Evolutionary conservation across 2,797 vertebrate species (phyloP).

Genomic region (Novumbra hubbsi): DNA sequence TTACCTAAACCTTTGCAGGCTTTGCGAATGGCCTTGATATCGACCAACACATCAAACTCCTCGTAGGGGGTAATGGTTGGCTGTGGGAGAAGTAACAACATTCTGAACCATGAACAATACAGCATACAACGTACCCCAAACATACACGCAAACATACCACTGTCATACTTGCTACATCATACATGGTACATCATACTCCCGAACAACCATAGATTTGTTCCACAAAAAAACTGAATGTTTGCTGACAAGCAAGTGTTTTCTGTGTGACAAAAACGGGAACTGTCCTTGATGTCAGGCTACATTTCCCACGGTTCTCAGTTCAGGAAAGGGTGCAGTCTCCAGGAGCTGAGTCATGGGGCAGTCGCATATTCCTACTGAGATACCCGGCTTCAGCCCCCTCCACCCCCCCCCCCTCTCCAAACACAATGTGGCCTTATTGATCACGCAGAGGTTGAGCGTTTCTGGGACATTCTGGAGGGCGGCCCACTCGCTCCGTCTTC

Average conservation of each 20-base stretch:
- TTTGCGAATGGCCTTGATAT: constrained; percentile 76
- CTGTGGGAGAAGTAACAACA: constrained; percentile 46
- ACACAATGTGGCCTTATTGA: constrained; percentile 67
- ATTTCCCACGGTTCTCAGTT: constrained; percentile 1
- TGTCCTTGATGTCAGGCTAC: neutral
- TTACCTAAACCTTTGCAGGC: constrained; percentile 79
- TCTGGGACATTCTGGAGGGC: constrained; percentile 15
- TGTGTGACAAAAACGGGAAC: neutral
- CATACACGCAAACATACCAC: no score
- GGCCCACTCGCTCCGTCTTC: neutral
- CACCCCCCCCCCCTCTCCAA: constrained; percentile 47
- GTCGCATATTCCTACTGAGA: constrained; percentile 8
- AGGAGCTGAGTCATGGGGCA: constrained; percentile 67
- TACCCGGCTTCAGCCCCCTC: constrained; percentile 33
- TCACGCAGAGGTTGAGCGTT: constrained; percentile 18
- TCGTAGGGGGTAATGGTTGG: constrained; percentile 75
- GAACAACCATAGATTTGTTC: neutral
- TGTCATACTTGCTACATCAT: neutral
- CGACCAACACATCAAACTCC: constrained; percentile 74
- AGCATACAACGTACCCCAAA: neutral
- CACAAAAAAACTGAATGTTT: neutral
- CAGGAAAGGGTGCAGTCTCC: constrained; percentile 55
- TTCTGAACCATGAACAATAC: neutral
- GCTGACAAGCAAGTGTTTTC: neutral
- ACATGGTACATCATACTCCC: neutral